A percentile compares a stretch with the other conserved stretches of the same genome.
These are phyloP conservation scores for Paramisgurnus dabryanus DNA, from an alignment of 2,113 vertebrate genomes.

Conservation along the genomic window DNA sequence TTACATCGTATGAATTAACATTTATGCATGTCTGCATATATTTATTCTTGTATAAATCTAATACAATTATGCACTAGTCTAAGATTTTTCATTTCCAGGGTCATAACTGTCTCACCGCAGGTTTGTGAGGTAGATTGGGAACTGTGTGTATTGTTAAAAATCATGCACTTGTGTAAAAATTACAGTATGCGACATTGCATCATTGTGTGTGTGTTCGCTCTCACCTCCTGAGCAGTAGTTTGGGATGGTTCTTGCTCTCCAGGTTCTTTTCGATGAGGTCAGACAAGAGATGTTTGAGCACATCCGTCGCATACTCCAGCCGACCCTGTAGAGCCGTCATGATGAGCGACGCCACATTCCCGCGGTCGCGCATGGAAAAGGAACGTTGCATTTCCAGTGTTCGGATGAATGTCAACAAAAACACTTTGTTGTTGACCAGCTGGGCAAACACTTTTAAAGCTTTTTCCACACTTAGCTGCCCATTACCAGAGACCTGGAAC, in stretches of 20 bases:
- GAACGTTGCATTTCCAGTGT: conserved; percentile 94
- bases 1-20: too few relatives aligned
- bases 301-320: conserved; percentile 96
- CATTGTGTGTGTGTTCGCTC: background rate
- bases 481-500: conserved; percentile 90
- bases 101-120: too few relatives aligned
- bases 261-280: conserved; percentile 98
- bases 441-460: conserved; percentile 96
- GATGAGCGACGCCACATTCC: conserved; percentile 97
- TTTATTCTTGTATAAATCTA: too few relatives aligned
- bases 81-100: too few relatives aligned
- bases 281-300: conserved; percentile 93
- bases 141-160: too few relatives aligned
- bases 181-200: too few relatives aligned
- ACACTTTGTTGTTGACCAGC: conserved; percentile 98
- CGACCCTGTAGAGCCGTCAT: conserved; percentile 94
- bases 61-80: too few relatives aligned
- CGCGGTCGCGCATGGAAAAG: conserved; percentile 97
- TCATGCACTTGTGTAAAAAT: too few relatives aligned
- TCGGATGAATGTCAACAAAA: conserved; percentile 95
- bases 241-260: conserved; percentile 98
- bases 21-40: too few relatives aligned
- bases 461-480: conserved; percentile 94
- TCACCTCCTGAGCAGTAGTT: conserved; percentile 94
- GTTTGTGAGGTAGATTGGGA: too few relatives aligned